Evolutionary conservation across 2,888 invertebrate species (phyloP), one percentile per base, ranked within the genome.

Genomic region (Oscheius onirici): DNA sequence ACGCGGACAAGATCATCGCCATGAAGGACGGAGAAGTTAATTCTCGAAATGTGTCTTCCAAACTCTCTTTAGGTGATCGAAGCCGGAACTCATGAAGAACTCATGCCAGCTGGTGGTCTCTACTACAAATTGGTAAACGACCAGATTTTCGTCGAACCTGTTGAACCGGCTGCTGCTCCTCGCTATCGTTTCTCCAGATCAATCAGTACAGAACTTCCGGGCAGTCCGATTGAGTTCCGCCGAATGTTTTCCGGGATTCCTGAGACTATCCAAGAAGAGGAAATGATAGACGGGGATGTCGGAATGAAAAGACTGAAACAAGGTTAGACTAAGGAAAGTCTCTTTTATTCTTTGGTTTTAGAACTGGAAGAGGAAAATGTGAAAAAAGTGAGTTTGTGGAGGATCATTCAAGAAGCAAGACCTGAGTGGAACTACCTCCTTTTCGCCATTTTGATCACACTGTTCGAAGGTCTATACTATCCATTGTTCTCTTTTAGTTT

Each of bases 61-160:
- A 8, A 17, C 8, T 11, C 43, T 51, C 8, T 8, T n/a, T 51
- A 58, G 58, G 24, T 79, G 1, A 52, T 68, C 43, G 78, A 79
- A 72, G 40, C 71, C 72, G 93, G 93, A 72, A 92, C 91, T 0
- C 93, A 93, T 87, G 84, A 90, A 0, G 90, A 92, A 79, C 90
- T 93, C 0, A 88, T 93, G 67, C 89, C 90, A 13, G 20, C 66
- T 20, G 71, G 87, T 55, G 93, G 93, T 52, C 89, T 92, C 1
- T 93, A 93, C 85, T 91, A 92, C 78, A 89, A 90, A 55, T 88
- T 92, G 6, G 82, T 84, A 6, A 80, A 79, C 34, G 76, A 79
- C 10, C 84, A 84, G 60, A 76, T 79, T 3, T 83, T 84, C 40
- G 80, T 80, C 22, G 80, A 83, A 65, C 71, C 76, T 0, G 78